These are phyloP conservation scores for Jacana jacana DNA, from an alignment of 2,113 vertebrate genomes.

Conservation along the genomic window DNA sequence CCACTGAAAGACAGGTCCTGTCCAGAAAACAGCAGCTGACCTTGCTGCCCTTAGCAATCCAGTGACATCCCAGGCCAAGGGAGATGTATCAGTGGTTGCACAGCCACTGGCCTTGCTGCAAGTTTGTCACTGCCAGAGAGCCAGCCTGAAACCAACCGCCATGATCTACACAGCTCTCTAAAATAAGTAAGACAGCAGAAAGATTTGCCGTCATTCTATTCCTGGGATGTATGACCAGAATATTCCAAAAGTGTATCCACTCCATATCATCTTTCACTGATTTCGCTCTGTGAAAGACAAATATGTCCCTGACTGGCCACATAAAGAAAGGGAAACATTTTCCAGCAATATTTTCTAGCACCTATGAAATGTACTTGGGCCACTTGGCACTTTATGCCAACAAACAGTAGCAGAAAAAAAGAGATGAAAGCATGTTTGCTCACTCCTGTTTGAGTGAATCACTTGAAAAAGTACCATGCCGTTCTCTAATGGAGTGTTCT, in stretches of 20 bases:
- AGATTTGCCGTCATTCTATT: not conserved
- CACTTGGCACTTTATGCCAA: not conserved
- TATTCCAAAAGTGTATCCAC: not conserved
- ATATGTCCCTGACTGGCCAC: not conserved
- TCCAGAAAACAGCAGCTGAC: not conserved
- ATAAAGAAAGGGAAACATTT: not conserved
- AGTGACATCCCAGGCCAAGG: not conserved
- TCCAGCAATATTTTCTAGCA: not conserved
- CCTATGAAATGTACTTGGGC: not conserved
- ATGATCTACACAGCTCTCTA: not conserved
- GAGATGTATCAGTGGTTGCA: not conserved
- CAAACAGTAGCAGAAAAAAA: conserved; percentile 22
- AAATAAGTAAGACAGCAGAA: conserved; percentile 22
- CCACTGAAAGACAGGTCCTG: not conserved
- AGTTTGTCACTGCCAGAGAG: not conserved
- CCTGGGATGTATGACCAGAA: not conserved
- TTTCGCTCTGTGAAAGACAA: conserved; percentile 28
- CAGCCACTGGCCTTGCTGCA: not conserved
- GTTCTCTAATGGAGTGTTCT: conserved; percentile 51
- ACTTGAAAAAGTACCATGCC: conserved; percentile 60
- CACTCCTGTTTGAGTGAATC: conserved; percentile 47
- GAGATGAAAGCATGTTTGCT: conserved; percentile 49
- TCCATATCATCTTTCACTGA: conserved; percentile 16
- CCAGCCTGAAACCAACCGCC: not conserved
- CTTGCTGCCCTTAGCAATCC: not conserved